These are phyloP conservation scores for Chloropsis cyanopogon DNA, from an alignment of 2,113 vertebrate genomes.

Conservation along the genomic window DNA sequence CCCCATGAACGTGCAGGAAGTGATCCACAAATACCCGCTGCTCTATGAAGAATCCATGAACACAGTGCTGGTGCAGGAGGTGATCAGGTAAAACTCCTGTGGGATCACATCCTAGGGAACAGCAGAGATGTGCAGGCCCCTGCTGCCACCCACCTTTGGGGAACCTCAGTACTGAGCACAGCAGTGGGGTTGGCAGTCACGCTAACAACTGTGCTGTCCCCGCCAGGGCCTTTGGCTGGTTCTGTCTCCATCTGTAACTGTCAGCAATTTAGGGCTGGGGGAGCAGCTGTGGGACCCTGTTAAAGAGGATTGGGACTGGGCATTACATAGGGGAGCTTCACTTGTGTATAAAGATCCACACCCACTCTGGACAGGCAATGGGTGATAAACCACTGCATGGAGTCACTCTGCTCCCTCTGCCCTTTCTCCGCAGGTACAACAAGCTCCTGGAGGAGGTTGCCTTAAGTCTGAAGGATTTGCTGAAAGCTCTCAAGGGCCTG, in stretches of 20 bases:
- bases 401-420: background rate
- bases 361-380: background rate
- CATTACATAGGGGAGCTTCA: background rate
- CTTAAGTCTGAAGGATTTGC: conserved; percentile 78
- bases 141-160: background rate
- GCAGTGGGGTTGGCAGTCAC: background rate
- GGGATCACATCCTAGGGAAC: background rate
- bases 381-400: accelerated
- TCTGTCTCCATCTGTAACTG: background rate
- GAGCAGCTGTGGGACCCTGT: background rate
- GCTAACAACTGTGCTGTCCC: background rate
- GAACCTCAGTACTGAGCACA: background rate
- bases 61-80: conserved; percentile 89
- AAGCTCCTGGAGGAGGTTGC: conserved; percentile 80
- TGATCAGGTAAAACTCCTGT: conserved; percentile 79
- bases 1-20: conserved; percentile 71
- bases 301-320: background rate
- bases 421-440: conserved; percentile 81
- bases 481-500: conserved; percentile 88
- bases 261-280: background rate
- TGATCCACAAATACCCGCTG: conserved; percentile 82
- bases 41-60: conserved; percentile 93
- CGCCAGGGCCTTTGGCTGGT: background rate
- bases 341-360: background rate
- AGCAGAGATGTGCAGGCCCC: background rate